Base-by-base conservation (phyloP, 2,888 invertebrate genomes). In the Rhaphigaster nebulosa region DNA sequence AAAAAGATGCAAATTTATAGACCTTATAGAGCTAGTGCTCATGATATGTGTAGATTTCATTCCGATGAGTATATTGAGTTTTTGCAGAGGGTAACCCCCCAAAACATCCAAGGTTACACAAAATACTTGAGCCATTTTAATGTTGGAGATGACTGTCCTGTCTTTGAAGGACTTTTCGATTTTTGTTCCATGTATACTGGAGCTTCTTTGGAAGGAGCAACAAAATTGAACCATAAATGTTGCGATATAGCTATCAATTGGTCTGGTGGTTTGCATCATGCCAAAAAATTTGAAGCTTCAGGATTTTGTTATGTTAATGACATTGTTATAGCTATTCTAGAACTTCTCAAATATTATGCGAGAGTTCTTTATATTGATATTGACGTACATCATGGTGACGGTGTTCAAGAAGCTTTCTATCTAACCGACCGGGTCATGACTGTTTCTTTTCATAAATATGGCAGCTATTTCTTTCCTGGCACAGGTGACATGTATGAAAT, bases 251-350 rank as follows among this genome's bases (percentile, higher is more conserved):
- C 99, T 23, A 97, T 99, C 76, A 99, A 99, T 94, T 99, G 99
- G 99, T 98, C 99, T 0, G 99, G 99, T 18, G 99, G 99, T 0
- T 94, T 99, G 90, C 99, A 99, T 95, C 99, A 99, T 94, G 99
- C 99, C 0, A 99, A 99, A 94, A 99, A 99, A 94, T 99, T 98
- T 94, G 99, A 99, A 94, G 99, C 99, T 0, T 98, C 98, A n/a
- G 98, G 99, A 1, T 99, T 99, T 94, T 99, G 99, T 94, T 99
- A 99, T 93, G 99, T 99, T 1, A 99, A 99, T 93, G 99, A 99
- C 93, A 99, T 99, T 92, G 99, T 99, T 0, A 98, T 99, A 93
- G 98, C 98, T 2, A 99, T 99, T 93, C 94, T 99, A 89, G 99
- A 99, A 94, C 95, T 99, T 13, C 94, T 99, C 0, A 98, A 98